Base-by-base conservation (phyloP, 2,888 invertebrate species). In the Lithophane socia region DNA sequence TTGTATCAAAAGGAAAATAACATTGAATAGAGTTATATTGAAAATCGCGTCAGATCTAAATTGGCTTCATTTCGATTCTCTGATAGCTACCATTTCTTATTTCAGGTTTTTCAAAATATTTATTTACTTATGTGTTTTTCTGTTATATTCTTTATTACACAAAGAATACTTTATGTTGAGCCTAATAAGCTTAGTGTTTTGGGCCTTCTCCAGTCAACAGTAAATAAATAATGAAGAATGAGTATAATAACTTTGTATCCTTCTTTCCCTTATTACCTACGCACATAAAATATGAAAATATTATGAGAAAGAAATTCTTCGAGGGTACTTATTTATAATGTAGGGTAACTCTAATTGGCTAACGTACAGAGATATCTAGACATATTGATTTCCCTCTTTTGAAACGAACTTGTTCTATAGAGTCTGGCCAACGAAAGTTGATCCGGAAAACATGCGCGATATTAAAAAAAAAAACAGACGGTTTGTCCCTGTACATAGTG, bases 211-310 rank as follows among this genome's bases (percentile, higher is more conserved):
- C 4, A 61, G 18, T 52, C 7, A 52, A 52, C 8, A 0, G 18
- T 37, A 78, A 70, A 70, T 80, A 80, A 44, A 44, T 56, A 56
- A 80, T 70, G 49, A 77, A 37, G n/a, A 10, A 49, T 69, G 54
- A 61, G 21, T n/a, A 58, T 71, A 54, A 71, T 71, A 71, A 58
- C 37, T 84, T 70, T 37, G 24, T 66, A 52, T 44, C 44, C 37
- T 16, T 44, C 18, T 61, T 73, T 61, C 42, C 21, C 9, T 69
- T 65, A 82, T 75, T 66, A 60, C 54, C 29, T 29, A 29, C 47
- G 29, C 64, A 29, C 61, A 60, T 81, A 18, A 69, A 78, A 69
- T 69, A 42, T 49, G 42, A 77, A 83, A 83, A 63, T 77, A 13
- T 49, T 58, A 13, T 52, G 52, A 24, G 44, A 7, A 44, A 21